A percentile compares a stretch with the other conserved stretches of the same genome.
Evolutionary conservation across 2,113 vertebrate species (phyloP).

Genomic region (Xiphias gladius): DNA sequence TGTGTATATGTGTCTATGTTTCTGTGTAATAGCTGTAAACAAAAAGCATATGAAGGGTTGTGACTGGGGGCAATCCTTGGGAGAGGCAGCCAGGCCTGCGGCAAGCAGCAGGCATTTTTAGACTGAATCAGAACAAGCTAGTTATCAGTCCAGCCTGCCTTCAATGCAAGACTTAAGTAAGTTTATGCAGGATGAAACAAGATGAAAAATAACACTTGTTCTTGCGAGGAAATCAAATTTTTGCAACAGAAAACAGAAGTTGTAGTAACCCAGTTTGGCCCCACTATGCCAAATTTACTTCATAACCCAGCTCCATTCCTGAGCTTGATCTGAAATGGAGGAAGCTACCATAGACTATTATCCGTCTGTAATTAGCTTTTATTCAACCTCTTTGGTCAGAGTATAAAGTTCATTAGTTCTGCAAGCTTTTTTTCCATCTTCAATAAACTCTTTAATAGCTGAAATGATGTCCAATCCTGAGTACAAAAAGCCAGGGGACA

Average conservation of each 20-base stretch:
- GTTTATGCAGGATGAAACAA: slow-evolving; percentile 4
- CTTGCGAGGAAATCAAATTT: background rate
- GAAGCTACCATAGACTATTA: no score
- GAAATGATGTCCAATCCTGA: no score
- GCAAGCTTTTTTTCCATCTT: no score
- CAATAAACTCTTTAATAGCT: no score
- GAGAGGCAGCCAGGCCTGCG: slow-evolving; percentile 48
- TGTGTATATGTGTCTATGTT: slow-evolving; percentile 33
- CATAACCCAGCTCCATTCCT: no score
- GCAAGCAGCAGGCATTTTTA: slow-evolving; percentile 49
- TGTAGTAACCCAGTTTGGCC: background rate
- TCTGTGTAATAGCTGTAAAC: slow-evolving; percentile 39
- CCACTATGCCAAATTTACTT: no score
- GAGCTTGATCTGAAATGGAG: no score
- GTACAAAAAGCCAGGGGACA: no score
- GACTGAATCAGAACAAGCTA: slow-evolving; percentile 40
- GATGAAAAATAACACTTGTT: background rate
- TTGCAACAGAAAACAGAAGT: background rate
- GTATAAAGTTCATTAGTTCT: no score
- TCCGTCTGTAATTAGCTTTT: no score
- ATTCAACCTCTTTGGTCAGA: no score
- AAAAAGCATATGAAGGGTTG: slow-evolving; percentile 56
- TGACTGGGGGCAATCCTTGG: slow-evolving; percentile 50
- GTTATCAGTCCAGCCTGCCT: slow-evolving; percentile 57
- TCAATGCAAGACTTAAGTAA: no score